These are phyloP conservation scores for Macropus fuliginosus DNA, from an alignment of 2,797 vertebrate genomes.

Conservation along the genomic window DNA sequence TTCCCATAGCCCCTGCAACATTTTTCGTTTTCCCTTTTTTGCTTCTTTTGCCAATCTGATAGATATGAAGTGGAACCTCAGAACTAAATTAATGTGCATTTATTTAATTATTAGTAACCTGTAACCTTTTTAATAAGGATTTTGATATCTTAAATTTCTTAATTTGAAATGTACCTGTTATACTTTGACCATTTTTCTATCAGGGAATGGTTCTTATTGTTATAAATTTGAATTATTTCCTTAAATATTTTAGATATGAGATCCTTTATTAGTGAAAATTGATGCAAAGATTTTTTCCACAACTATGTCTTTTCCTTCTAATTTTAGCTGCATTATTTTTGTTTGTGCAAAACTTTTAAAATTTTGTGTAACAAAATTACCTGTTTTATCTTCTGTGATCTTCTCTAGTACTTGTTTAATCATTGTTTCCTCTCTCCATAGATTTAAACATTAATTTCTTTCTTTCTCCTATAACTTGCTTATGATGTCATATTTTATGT, in stretches of 20 bases:
- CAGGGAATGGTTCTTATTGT: background rate
- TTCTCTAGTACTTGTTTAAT: background rate
- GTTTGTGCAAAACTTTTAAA: background rate
- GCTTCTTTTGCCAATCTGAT: background rate
- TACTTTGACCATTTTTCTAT: background rate
- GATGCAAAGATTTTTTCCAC: background rate
- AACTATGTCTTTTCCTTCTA: background rate
- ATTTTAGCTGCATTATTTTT: background rate
- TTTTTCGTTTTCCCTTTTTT: background rate
- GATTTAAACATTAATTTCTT: background rate
- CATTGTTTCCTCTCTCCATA: background rate
- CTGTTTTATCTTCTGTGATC: background rate
- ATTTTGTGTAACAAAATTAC: background rate
- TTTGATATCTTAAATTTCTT: background rate
- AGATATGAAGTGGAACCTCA: background rate
- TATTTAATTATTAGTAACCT: background rate
- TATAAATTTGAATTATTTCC: background rate
- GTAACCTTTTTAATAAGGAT: background rate
- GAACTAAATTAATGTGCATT: background rate
- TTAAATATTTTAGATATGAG: background rate
- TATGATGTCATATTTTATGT: background rate
- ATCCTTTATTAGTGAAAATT: background rate
- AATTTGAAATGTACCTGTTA: background rate
- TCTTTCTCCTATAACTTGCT: background rate
- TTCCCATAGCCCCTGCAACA: background rate